Evolutionary conservation across 2,888 invertebrate genomes (phyloP), one percentile per base, ranked within the genome.

Genomic region (Heliconius sara): DNA sequence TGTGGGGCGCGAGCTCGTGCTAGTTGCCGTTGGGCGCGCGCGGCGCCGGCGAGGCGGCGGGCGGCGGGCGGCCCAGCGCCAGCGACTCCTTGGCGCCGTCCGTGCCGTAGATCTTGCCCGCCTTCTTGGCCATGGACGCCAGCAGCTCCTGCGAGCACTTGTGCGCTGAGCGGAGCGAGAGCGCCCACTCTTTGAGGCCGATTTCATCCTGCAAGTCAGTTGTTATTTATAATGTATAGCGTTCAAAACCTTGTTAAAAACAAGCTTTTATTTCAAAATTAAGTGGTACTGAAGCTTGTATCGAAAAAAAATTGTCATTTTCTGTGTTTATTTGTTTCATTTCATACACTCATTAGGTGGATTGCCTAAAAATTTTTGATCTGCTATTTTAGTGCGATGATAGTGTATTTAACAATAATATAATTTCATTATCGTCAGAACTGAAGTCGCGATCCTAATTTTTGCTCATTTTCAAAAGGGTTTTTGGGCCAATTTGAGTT

Each of bases 41-140:
- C 81, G 90, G 89, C 83, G 92, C 88, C 47, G 89, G 89, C 78
- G 90, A 85, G 80, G 89, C 88, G 84, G 89, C 86, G 73, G 90
- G 86, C 57, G 87, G 87, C 43, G 86, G 87, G 76, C 87, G 87
- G 7, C 84, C 85, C 74, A 84, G 83, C 75, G 85, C 95, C 86
- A 88, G 90, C 88, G 84, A 80, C 84, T 93, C 94, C 88, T 93
- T 93, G 78, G 92, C 85, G 71, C 93, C 93, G 87, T 95, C 95
- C 3, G 99, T 99, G 86, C 99, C 99, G 95, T 99, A 99, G 88
- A 99, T 99, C 96, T 99, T 99, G 85, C 99, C 99, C 63, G 99
- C 99, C 95, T 99, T 99, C 91, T 98, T 98, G 83, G 99, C 99
- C 99, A 99, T 99, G 76, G 98, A 98, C 78, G 99, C 98, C 81